A percentile compares a stretch with the other conserved stretches of the same genome.
phyloP scores from a whole-genome alignment of 2,113 vertebrate genomes.

The Aphyosemion australe region DNA sequence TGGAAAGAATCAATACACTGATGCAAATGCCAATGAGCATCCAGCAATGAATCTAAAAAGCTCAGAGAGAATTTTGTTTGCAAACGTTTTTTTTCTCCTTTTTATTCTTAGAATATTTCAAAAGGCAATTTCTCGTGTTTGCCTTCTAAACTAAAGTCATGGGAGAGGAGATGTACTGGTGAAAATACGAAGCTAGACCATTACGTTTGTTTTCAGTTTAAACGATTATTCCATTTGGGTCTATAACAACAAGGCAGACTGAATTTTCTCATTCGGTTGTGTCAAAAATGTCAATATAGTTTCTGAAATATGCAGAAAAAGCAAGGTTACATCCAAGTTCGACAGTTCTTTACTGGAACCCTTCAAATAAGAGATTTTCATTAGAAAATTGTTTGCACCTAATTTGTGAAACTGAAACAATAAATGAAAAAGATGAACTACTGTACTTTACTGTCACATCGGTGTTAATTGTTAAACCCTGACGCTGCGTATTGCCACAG shows the following conservation, averaged over 20 bases:
- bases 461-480: too few species aligned
- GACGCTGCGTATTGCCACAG: too few species aligned
- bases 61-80: constrained; percentile 39
- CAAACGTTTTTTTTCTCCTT: constrained; percentile 8
- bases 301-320: constrained; percentile 44
- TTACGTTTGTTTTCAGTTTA: constrained; percentile 28
- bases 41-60: constrained; percentile 59
- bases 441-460: too few species aligned
- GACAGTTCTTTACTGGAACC: constrained; percentile 43
- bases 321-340: constrained; percentile 29
- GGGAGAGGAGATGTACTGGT: constrained; percentile 10
- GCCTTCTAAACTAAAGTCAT: constrained; percentile 37
- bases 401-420: constrained; percentile 52
- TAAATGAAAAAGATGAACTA: not conserved
- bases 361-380: constrained; percentile 16
- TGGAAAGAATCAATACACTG: constrained; percentile 56
- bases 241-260: constrained; percentile 11
- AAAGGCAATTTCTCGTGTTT: constrained; percentile 43
- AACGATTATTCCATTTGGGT: constrained; percentile 5
- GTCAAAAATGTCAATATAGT: constrained; percentile 33
- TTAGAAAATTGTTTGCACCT: constrained; percentile 17
- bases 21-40: constrained; percentile 65
- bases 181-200: constrained; percentile 2
- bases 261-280: not conserved
- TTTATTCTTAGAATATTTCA: constrained; percentile 49